Evolutionary conservation across 2,888 invertebrate genomes (phyloP), one percentile per base, ranked within the genome.

Genomic region (Oxycera nigricornis): DNA sequence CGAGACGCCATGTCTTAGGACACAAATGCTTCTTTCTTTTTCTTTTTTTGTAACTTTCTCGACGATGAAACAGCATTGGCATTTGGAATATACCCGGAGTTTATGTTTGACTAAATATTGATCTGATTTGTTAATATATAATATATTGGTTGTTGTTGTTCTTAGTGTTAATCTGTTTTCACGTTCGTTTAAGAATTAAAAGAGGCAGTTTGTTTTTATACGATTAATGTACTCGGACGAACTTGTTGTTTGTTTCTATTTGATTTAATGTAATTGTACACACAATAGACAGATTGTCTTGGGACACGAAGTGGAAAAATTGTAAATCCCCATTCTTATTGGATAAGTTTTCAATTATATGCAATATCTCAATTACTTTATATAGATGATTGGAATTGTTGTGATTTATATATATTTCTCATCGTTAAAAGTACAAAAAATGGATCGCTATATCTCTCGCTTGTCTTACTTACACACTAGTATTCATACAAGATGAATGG

Each of bases 281-380:
- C 61, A 31, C 61, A n/a, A 22, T 39, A 65, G 65, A 65, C 65
- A 65, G 65, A 65, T 65, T 65, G 65, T 65, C 65, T 65, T 28
- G 65, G 65, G 55, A 46, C n/a, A n/a, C 59, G 65, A 24, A 41
- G 39, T 41, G 22, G 14, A 50, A 50, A 50, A n/a, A n/a, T 17
- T 24, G 20, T 35, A 35, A n/a, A 24, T 41, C 11, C 7, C 41
- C 11, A 11, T 41, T 65, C 61, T 22, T 41, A 41, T 41, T 39
- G 17, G 26, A 24, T 28, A 59, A 4, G 14, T 28, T 9, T 65
- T 35, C 50, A 11, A 50, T 11, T 14, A 35, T 35, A 35, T n/a
- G 9, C 50, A 50, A 11, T 61, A 61, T n/a, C n/a, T 26, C 11
- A 31, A 26, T 24, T 30, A n/a, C 4, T 24, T 65, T 65, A 14